Base-by-base conservation (phyloP, 1,140 invertebrate species). In the Trinorchestia longiramus region DNA sequence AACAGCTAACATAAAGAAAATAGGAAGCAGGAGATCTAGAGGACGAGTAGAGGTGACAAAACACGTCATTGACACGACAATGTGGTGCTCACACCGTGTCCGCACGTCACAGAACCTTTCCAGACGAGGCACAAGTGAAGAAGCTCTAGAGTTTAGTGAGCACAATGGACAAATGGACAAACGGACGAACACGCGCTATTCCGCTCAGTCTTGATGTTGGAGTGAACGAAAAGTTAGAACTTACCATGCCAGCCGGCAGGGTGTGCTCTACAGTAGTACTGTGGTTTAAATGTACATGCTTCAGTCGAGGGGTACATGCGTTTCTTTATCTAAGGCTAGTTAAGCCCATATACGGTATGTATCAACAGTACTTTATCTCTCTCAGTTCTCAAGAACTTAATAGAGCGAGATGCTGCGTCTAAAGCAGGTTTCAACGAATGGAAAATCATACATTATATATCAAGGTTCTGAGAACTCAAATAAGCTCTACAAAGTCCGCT, bases 361-460 rank as follows among this genome's bases (percentile, higher is more conserved):
- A 42, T 94, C 41, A 45, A 94, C 92, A 45, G 43, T 94, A 94
- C 44, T 94, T 45, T 94, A 94, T 94, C 4, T 94, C 92, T 94
- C 92, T 40, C 92, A 43, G 92, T 36, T 94, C 44, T 94, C 40
- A 94, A 94, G 43, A 94, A 94, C 43, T 94, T 94, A 42, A 47
- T 8, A 94, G 43, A 47, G 92, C 43, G 44, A 45, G 92, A 47
- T 45, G 43, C 92, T 94, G 92, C 92, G 92, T 94, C 92, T 94
- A 94, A 94, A 94, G 92, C 92, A 94, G 92, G 92, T 94, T 94
- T 94, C 92, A 94, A 94, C 92, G 92, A 94, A 91, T 94, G 44
- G 40, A 40, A 45, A 45, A 94, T n/a, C 41, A 94, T 45, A 94
- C 44, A 94, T 44, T 47, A 91, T 91, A 90, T 43, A 94, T 94